A percentile compares a stretch with the other conserved stretches of the same genome.
phyloP scores from a whole-genome alignment of 2,888 invertebrate genomes.

The Oegoconia quadripuncta region DNA sequence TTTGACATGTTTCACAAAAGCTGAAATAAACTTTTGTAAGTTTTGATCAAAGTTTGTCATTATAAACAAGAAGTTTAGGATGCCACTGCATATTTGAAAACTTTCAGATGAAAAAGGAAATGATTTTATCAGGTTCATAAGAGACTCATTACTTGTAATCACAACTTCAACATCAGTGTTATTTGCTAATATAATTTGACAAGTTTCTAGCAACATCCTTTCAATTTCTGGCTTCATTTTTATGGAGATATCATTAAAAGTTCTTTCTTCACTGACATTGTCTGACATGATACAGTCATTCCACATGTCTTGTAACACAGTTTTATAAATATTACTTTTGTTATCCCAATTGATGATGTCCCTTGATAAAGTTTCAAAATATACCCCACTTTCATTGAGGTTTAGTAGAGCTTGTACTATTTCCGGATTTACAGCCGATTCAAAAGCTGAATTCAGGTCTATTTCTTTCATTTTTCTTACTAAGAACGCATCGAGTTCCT shows the following conservation, averaged over 20 bases:
- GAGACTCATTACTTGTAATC: constrained; percentile 24
- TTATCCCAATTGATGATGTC: constrained; percentile 47
- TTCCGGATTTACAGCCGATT: constrained; percentile 45
- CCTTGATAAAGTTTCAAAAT: constrained; percentile 30
- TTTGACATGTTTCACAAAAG: constrained; percentile 44
- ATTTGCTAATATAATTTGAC: constrained; percentile 30
- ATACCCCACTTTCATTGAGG: constrained; percentile 36
- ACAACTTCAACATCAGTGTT: constrained; percentile 26
- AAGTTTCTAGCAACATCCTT: constrained; percentile 35
- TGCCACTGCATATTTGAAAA: constrained; percentile 54
- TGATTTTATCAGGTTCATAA: constrained; percentile 36
- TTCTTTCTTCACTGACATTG: constrained; percentile 2
- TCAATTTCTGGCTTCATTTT: constrained; percentile 59
- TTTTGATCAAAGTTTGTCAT: constrained; percentile 41
- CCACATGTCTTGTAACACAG: constrained; percentile 49
- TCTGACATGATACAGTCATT: constrained; percentile 3
- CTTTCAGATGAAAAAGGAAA: constrained; percentile 48
- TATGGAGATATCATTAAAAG: constrained; percentile 43
- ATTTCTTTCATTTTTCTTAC: constrained; percentile 42
- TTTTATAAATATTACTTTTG: constrained; percentile 27
- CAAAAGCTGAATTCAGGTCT: constrained; percentile 34
- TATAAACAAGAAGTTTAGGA: constrained; percentile 53
- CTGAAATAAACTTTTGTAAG: constrained; percentile 40
- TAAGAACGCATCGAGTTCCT: constrained; percentile 52
- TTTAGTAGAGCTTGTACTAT: constrained; percentile 56